phyloP scores from a whole-genome alignment of 2,888 invertebrate genomes.

The Eupsilia transversa region DNA sequence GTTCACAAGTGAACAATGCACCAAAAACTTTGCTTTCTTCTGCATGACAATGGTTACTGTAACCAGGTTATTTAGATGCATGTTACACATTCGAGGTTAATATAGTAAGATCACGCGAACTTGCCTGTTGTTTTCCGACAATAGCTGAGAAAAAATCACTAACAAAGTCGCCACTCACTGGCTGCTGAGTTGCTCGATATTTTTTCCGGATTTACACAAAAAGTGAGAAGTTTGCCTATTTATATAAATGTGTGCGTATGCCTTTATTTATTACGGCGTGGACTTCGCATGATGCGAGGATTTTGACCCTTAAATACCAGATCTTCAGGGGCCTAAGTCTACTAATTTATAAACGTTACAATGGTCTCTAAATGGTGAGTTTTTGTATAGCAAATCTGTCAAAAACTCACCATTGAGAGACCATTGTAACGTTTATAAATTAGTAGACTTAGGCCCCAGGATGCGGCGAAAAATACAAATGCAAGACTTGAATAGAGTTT shows the following conservation, averaged over 20 bases:
- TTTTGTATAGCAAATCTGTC: too few relatives aligned
- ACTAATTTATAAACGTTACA: too few relatives aligned
- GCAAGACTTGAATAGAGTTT: not conserved
- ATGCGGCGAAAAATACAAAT: not conserved
- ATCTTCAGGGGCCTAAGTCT: too few relatives aligned
- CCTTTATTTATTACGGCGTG: not conserved
- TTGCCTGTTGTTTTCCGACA: conserved; percentile 54
- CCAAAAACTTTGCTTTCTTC: conserved; percentile 63
- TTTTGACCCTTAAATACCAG: not conserved
- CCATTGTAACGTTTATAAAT: too few relatives aligned
- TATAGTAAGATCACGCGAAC: conserved; percentile 66
- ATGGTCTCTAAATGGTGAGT: too few relatives aligned
- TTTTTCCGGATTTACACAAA: not conserved
- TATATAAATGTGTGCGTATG: not conserved
- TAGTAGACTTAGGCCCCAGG: too few relatives aligned
- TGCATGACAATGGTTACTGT: conserved; percentile 62
- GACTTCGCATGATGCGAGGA: not conserved
- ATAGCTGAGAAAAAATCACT: conserved; percentile 63
- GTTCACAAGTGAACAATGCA: conserved; percentile 49
- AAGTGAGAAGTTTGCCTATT: not conserved
- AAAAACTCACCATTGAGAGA: too few relatives aligned
- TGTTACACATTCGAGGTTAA: conserved; percentile 67
- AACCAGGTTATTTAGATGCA: conserved; percentile 62
- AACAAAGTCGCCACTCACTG: conserved; percentile 34
- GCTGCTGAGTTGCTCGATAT: conserved; percentile 3